Conservation (phyloP, 2,113 vertebrate genomes). For the Theristicus caerulescens region DNA sequence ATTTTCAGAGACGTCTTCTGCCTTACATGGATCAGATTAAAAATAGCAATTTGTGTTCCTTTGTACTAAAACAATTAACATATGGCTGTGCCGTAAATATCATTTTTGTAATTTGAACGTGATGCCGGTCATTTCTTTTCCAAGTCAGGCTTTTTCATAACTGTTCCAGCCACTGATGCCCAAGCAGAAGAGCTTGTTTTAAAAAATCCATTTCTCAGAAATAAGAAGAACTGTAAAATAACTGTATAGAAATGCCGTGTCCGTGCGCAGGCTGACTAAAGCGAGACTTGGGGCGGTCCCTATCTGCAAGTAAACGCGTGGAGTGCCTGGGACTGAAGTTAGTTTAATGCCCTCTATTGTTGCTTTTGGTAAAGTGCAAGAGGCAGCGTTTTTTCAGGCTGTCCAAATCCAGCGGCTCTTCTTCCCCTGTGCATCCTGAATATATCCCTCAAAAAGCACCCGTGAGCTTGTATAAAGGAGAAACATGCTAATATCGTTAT, state of each 20-base stretch:
- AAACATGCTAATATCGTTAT: background rate
- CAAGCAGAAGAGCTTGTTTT: background rate
- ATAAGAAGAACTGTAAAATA: background rate
- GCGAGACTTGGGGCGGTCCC: background rate
- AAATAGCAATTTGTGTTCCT: background rate
- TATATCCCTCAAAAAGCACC: background rate
- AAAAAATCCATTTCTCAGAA: background rate
- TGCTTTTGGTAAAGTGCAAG: background rate
- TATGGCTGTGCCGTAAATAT: background rate
- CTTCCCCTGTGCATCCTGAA: background rate
- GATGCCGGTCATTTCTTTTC: background rate
- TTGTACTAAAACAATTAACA: background rate
- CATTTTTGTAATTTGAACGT: background rate
- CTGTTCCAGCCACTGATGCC: background rate
- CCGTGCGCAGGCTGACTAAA: rapidly evolving
- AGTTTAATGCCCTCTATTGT: background rate
- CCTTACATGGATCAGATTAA: background rate
- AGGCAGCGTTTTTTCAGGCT: background rate
- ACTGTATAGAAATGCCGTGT: no score
- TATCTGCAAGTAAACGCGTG: rapidly evolving
- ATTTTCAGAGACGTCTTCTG: background rate
- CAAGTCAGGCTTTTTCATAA: background rate
- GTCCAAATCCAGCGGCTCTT: background rate
- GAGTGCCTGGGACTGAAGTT: background rate
- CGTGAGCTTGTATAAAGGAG: background rate